Percentiles rank a stretch among this genome's conserved stretches.
Evolutionary conservation across 2,888 invertebrate genomes (phyloP).

Genomic region (Lasioglossum figueresi): DNA sequence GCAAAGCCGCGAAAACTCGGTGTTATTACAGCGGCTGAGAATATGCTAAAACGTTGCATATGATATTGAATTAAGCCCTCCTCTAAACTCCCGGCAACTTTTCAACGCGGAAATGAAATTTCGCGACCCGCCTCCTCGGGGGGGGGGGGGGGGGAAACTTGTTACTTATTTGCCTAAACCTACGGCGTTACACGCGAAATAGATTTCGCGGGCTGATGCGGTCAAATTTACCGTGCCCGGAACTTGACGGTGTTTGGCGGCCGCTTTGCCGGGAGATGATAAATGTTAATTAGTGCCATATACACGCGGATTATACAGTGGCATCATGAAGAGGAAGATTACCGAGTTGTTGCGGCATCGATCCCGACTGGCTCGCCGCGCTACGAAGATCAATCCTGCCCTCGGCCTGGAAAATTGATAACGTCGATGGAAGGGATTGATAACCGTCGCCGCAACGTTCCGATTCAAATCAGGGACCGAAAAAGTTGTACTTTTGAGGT

Average conservation of each 20-base stretch:
- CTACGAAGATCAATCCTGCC: not conserved
- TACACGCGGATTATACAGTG: not conserved
- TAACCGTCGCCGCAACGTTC: not conserved
- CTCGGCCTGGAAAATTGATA: not conserved
- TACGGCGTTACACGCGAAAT: conserved; percentile 24
- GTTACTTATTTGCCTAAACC: conserved; percentile 49
- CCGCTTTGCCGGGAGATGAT: not conserved
- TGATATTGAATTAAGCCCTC: conserved; percentile 51
- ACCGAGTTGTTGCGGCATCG: conserved; percentile 12
- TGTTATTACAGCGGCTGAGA: conserved; percentile 22
- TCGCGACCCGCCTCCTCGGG: not conserved
- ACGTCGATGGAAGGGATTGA: not conserved
- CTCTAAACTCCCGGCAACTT: conserved; percentile 35
- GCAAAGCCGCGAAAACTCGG: conserved; percentile 1
- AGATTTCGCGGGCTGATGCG: conserved; percentile 10
- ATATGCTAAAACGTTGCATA: conserved; percentile 42
- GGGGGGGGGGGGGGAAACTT: conserved; percentile 24
- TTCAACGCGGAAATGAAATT: conserved; percentile 55
- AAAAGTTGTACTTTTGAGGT: no score
- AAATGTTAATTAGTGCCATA: conserved; percentile 8
- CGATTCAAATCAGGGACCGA: not conserved
- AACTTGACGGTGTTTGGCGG: conserved; percentile 5
- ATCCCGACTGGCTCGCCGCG: not conserved
- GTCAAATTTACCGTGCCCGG: conserved; percentile 17
- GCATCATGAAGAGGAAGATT: conserved; percentile 3